A percentile compares a stretch with the other conserved stretches of the same genome.
These are phyloP conservation scores for Biston stratarius DNA, from an alignment of 2,888 invertebrate genomes.

Conservation along the genomic window DNA sequence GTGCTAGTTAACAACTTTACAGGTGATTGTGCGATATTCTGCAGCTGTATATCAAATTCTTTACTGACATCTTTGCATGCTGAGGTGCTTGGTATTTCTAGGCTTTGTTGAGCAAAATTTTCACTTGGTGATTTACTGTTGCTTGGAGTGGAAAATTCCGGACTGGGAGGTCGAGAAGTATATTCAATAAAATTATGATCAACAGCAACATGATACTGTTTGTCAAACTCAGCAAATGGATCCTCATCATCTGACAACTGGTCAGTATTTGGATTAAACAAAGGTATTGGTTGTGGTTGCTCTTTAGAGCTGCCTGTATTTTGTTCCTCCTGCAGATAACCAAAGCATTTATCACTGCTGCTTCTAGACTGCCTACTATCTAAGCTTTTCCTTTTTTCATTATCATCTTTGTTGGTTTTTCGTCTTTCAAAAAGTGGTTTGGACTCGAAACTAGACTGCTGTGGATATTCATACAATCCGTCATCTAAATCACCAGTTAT, in stretches of 20 bases:
- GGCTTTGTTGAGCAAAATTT: slow-evolving; percentile 34
- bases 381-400: slow-evolving; percentile 46
- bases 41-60: slow-evolving; percentile 57
- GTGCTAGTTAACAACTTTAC: slow-evolving; percentile 46
- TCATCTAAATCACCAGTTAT: slow-evolving; percentile 31
- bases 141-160: slow-evolving; percentile 9
- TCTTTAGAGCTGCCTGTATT: slow-evolving; percentile 46
- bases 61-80: slow-evolving; percentile 47
- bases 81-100: slow-evolving; percentile 21
- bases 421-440: slow-evolving; percentile 63
- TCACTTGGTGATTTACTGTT: slow-evolving; percentile 41
- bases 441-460: slow-evolving; percentile 37
- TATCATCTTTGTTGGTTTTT: slow-evolving; percentile 46
- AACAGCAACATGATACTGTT: slow-evolving; percentile 81
- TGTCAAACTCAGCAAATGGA: slow-evolving; percentile 79
- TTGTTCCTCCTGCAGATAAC: slow-evolving; percentile 33
- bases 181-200: slow-evolving; percentile 77
- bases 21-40: slow-evolving; percentile 54
- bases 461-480: slow-evolving; percentile 37
- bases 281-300: slow-evolving; percentile 53
- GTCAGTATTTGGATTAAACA: slow-evolving; percentile 67
- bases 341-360: slow-evolving; percentile 51
- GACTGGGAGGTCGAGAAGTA: slow-evolving; percentile 30
- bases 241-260: slow-evolving; percentile 75
- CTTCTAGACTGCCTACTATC: slow-evolving; percentile 47